A percentile compares a stretch with the other conserved stretches of the same genome.
Conservation (phyloP, 2,888 invertebrate species). For the Tinea trinotella region DNA sequence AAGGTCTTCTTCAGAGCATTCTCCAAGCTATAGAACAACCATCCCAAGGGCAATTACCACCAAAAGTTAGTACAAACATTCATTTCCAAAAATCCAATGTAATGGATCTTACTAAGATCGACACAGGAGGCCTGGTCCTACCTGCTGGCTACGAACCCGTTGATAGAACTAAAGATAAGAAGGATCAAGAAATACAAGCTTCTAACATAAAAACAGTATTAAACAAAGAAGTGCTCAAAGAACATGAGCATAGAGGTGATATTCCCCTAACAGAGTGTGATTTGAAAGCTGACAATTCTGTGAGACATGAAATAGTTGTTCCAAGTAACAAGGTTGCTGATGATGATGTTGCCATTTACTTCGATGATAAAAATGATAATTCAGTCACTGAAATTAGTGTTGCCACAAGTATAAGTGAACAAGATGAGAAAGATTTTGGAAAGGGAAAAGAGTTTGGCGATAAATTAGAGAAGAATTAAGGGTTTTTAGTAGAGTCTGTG, state of each 20-base stretch:
- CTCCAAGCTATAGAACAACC: conserved; percentile 87
- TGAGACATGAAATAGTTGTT: conserved; percentile 52
- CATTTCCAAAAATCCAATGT: conserved; percentile 27
- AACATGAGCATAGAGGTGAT: conserved; percentile 36
- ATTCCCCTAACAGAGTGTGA: conserved; percentile 48
- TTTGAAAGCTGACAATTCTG: conserved; percentile 52
- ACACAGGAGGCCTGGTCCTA: conserved; percentile 42
- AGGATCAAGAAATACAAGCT: conserved; percentile 42
- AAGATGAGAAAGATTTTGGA: conserved; percentile 28
- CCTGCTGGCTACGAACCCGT: conserved; percentile 60
- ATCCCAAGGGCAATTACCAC: conserved; percentile 17
- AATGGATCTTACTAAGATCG: conserved; percentile 30
- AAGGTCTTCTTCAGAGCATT: conserved; percentile 85
- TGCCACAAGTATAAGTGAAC: conserved; percentile 59
- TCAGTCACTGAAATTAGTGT: conserved; percentile 63
- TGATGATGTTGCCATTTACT: conserved; percentile 73
- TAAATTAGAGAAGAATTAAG: conserved; percentile 37
- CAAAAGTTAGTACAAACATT: conserved; percentile 28
- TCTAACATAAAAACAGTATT: conserved; percentile 33
- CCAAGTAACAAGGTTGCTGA: conserved; percentile 50
- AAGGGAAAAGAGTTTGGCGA: conserved; percentile 38
- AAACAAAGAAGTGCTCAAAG: conserved; percentile 29
- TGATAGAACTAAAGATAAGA: conserved; percentile 38
- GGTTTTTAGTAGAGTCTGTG: conserved; percentile 25
- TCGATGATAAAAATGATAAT: conserved; percentile 34